Conservation (phyloP, 2,113 vertebrate genomes). For the human (Homo sapiens) region DNA sequence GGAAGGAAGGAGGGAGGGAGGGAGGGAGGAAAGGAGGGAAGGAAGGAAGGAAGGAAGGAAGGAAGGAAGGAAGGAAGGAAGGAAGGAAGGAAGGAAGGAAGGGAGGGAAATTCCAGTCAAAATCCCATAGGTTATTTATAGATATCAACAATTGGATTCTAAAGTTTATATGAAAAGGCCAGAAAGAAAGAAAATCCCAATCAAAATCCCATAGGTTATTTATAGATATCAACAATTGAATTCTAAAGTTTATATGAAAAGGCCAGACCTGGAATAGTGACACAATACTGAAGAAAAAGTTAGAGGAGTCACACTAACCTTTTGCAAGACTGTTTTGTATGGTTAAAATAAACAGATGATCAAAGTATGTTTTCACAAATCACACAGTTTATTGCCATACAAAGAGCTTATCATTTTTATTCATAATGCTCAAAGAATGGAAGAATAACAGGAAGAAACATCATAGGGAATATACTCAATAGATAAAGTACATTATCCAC, state of each 20-base stretch:
- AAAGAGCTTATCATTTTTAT: neutral
- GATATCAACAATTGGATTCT: neutral
- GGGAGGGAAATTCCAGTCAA: neutral
- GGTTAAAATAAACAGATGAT: neutral
- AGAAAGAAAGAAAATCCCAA: neutral
- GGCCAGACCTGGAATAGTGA: neutral
- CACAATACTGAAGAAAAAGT: neutral
- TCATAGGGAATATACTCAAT: neutral
- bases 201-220: neutral
- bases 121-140: neutral
- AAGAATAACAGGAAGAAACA: neutral
- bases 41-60: too few relatives aligned
- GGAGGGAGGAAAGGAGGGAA: rapidly evolving
- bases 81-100: too few relatives aligned
- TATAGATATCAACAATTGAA: neutral
- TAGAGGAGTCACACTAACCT: neutral
- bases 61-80: too few relatives aligned
- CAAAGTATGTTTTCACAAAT: neutral
- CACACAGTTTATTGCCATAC: neutral
- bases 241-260: neutral
- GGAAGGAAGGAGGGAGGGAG: too few relatives aligned
- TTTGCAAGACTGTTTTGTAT: neutral
- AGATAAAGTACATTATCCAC: neutral
- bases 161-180: neutral
- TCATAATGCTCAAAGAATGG: neutral